Evolutionary conservation across 2,888 invertebrate genomes (phyloP).

Genomic region (Athalia rosae): DNA sequence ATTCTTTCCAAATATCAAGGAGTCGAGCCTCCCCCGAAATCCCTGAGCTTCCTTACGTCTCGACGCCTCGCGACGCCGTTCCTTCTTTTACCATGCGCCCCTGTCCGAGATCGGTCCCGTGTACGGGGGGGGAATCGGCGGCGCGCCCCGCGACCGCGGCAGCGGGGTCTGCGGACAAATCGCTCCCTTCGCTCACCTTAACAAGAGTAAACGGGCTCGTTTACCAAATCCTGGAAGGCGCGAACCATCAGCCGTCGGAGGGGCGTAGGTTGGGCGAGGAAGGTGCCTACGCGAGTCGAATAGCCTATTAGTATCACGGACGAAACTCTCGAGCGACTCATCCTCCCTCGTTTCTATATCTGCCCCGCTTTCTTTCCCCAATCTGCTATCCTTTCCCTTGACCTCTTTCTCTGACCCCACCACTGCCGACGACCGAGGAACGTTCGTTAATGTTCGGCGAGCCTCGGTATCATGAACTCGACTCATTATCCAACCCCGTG

Average conservation of each 20-base stretch:
- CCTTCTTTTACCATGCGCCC: slow-evolving; percentile 20
- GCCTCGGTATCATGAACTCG: neutral
- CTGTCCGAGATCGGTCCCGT: slow-evolving; percentile 34
- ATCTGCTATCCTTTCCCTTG: slow-evolving; percentile 4
- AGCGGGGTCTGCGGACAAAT: slow-evolving; percentile 52
- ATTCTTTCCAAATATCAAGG: slow-evolving; percentile 20
- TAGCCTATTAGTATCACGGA: slow-evolving; percentile 47
- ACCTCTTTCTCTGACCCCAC: slow-evolving; percentile 11
- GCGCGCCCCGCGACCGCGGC: neutral
- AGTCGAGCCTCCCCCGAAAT: slow-evolving; percentile 3
- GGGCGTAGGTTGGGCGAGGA: slow-evolving; percentile 34
- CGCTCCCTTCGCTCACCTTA: slow-evolving; percentile 58
- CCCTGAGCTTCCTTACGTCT: neutral
- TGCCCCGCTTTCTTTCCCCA: neutral
- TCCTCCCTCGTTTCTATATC: neutral
- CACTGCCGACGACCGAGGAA: slow-evolving; percentile 8
- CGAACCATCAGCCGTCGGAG: slow-evolving; percentile 31
- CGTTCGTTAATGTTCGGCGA: slow-evolving; percentile 18
- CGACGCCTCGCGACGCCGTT: neutral
- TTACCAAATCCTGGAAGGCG: slow-evolving; percentile 55
- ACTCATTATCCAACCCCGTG: slow-evolving; percentile 24
- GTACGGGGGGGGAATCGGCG: neutral
- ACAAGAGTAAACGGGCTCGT: slow-evolving; percentile 62
- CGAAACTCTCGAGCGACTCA: slow-evolving; percentile 35
- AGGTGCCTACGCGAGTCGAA: slow-evolving; percentile 47